These are phyloP conservation scores for Silurus asotus DNA, from an alignment of 2,113 vertebrate genomes.

Conservation along the genomic window DNA sequence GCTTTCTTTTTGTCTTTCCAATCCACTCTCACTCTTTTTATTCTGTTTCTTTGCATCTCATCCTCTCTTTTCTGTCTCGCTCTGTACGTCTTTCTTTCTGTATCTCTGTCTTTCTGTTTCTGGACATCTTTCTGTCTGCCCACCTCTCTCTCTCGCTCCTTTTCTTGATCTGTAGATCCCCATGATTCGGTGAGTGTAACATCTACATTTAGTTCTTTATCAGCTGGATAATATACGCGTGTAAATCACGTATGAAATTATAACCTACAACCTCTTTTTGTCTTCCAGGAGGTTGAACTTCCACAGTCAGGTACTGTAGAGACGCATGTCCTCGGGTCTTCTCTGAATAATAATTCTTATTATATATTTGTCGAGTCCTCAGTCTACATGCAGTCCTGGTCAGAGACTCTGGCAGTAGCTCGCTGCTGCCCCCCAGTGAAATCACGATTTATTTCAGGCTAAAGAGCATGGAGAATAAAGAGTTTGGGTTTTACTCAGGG, in stretches of 20 bases:
- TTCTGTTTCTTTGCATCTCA: conserved; percentile 6
- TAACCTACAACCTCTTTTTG: conserved; percentile 3
- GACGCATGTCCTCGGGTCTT: background rate
- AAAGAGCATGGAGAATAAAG: background rate
- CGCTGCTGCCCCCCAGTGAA: conserved; percentile 72
- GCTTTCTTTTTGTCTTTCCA: conserved; percentile 12
- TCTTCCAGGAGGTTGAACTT: conserved; percentile 70
- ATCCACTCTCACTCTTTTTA: conserved; percentile 15
- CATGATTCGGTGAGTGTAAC: conserved; percentile 59
- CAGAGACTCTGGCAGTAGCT: conserved; percentile 26
- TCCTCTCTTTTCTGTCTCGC: conserved; percentile 21
- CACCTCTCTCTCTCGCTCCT: conserved; percentile 15
- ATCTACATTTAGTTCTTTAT: background rate
- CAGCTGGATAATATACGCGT: background rate
- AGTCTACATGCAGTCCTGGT: background rate
- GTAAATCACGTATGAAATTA: background rate
- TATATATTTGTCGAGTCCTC: conserved; percentile 11
- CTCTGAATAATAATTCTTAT: conserved; percentile 4
- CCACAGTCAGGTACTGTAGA: conserved; percentile 67
- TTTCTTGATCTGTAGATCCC: conserved; percentile 53
- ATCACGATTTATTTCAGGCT: background rate
- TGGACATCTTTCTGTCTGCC: conserved; percentile 6
- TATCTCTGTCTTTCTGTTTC: conserved; percentile 7
- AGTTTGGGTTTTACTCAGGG: background rate
- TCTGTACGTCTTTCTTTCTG: conserved; percentile 35